Evolutionary conservation across 37 sponge, comb jelly and placozoan species (phyloP), one percentile per base, ranked within the genome.

Genomic region (Chondrilla cf. caribensis): DNA sequence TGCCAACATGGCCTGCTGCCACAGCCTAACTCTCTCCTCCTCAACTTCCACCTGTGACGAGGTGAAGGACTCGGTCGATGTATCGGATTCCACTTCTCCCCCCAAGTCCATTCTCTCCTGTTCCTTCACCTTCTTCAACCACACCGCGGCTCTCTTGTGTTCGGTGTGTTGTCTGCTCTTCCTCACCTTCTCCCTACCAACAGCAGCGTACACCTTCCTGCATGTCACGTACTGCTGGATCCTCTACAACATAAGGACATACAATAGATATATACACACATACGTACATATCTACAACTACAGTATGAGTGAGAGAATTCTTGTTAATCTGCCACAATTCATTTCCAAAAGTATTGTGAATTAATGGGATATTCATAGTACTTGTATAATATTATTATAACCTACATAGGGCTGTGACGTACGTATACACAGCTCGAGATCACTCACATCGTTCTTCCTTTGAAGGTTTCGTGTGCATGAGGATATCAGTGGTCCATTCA

Each of bases 141-240:
- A 24, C 66, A 83, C 43, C 8, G 79, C 84, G 1, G 54, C 21
- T 36, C 58, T 22, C 38, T 44, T 22, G 70, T 80, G 81, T 24
- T 58, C 41, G 4, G 2, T 37, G 33, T 60, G 79, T 42, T 31
- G 37, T n/a, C 66, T 42, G 9, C 21, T 58, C 67, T 78, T 59
- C 58, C 92, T 66, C 6, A 64, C 86, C 54, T 82, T 82, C 38
- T 88, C 87, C n/a, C 91, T 68, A 44, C 87, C 88, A 17, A 84
- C 77, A 19, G 84, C 79, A 57, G 91, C 87, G 58, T 84, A 91
- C 60, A 84, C 78, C 42, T 82, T 43, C 26, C 80, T 70, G 40
- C 80, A 81, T 19, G 79, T 22, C 3, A 70, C 77, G 2, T 71
- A 83, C 84, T 90, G 87, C 42, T 62, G 58, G 15, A 42, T 84